Conservation (phyloP, 1,140 invertebrate species). For the Pteromalus puparum region DNA sequence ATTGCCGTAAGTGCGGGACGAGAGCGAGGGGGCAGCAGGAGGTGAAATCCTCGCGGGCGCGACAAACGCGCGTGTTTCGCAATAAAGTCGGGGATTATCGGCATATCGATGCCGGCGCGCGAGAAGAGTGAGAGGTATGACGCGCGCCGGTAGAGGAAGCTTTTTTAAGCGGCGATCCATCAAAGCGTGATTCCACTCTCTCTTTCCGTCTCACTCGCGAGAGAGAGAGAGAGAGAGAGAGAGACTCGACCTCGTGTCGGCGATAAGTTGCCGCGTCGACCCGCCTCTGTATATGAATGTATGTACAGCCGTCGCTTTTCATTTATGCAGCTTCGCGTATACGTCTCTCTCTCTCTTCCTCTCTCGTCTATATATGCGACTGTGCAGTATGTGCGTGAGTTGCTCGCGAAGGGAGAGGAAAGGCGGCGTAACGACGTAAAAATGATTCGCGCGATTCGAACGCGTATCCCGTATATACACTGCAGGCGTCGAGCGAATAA, state of each 20-base stretch:
- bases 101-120: constrained; percentile 42
- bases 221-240: no score
- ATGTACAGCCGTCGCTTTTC: constrained; percentile 22
- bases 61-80: constrained; percentile 44
- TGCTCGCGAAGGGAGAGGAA: constrained; percentile 31
- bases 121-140: neutral
- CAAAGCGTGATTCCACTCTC: constrained; percentile 36
- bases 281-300: neutral
- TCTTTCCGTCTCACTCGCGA: no score
- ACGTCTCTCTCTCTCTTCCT: no score
- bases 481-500: neutral
- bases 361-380: neutral
- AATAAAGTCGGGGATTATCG: constrained; percentile 52
- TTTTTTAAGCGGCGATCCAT: constrained; percentile 53
- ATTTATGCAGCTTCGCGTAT: neutral
- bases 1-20: constrained; percentile 37
- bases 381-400: constrained; percentile 12
- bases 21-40: neutral
- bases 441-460: neutral
- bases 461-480: neutral
- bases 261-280: constrained; percentile 38
- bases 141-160: constrained; percentile 7
- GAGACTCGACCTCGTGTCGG: constrained; percentile 43
- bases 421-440: constrained; percentile 35
- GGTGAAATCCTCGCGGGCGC: constrained; percentile 21